Conservation (phyloP, 2,113 vertebrate genomes). For the Callospermophilus lateralis region DNA sequence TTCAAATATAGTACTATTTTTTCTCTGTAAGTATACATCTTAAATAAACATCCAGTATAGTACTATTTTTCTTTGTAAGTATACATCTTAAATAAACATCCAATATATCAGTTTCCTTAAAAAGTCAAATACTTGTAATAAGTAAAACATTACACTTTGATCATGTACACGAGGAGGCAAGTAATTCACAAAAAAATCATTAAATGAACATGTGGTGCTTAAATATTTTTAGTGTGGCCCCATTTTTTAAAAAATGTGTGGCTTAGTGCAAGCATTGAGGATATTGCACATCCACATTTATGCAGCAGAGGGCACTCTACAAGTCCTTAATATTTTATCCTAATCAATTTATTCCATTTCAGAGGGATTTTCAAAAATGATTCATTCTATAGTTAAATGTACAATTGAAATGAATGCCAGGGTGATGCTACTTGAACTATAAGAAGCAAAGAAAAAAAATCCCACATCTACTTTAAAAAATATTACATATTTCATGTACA, state of each 20-base stretch:
- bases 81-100: neutral
- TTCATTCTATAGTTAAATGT: neutral
- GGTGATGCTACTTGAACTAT: neutral
- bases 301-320: slow-evolving; percentile 49
- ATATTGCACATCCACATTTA: neutral
- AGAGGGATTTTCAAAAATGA: slow-evolving; percentile 6
- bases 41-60: neutral
- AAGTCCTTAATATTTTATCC: slow-evolving; percentile 35
- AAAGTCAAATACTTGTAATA: slow-evolving; percentile 12
- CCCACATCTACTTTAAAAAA: neutral
- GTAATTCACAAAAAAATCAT: neutral
- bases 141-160: neutral
- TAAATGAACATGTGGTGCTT: neutral
- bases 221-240: neutral
- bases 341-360: slow-evolving; percentile 33
- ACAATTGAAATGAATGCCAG: neutral
- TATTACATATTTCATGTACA: neutral
- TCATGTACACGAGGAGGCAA: neutral
- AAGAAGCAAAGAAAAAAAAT: neutral
- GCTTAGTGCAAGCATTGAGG: neutral
- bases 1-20: neutral
- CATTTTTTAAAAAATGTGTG: neutral
- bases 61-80: neutral
- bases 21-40: neutral
- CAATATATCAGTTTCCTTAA: neutral